Conservation (phyloP, 1,140 invertebrate genomes). For the Brachionus angularis region DNA sequence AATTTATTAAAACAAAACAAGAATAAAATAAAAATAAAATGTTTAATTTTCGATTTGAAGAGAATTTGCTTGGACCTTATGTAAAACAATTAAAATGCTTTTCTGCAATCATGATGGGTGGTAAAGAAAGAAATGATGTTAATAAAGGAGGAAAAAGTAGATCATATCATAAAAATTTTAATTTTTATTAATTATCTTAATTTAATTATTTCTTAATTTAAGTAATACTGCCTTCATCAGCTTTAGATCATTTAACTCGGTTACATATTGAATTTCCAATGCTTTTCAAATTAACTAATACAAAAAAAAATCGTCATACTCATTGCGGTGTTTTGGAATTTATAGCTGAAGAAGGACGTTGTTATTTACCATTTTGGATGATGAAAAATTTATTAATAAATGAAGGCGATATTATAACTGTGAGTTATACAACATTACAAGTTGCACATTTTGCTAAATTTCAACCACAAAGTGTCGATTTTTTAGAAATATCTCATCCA, state of each 20-base stretch:
- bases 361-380: slow-evolving; percentile 99
- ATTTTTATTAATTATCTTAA: not conserved
- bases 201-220: not conserved
- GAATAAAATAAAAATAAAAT: no score
- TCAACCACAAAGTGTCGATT: slow-evolving; percentile 90
- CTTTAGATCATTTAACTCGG: slow-evolving; percentile 34
- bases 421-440: slow-evolving; percentile 87
- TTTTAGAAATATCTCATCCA: slow-evolving; percentile 95
- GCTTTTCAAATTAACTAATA: slow-evolving; percentile 62
- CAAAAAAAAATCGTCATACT: slow-evolving; percentile 75
- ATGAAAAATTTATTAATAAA: slow-evolving; percentile 88
- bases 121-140: slow-evolving; percentile 36
- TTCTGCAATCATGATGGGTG: slow-evolving; percentile 24
- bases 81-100: slow-evolving; percentile 39
- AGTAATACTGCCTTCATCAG: slow-evolving; percentile 40
- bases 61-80: slow-evolving; percentile 12
- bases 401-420: slow-evolving; percentile 77
- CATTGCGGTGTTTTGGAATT: slow-evolving; percentile 98
- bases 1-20: no score
- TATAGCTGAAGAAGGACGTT: slow-evolving; percentile 95
- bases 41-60: slow-evolving; percentile 10
- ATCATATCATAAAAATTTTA: not conserved
- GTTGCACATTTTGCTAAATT: slow-evolving; percentile 96
- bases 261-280: slow-evolving; percentile 44
- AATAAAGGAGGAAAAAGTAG: slow-evolving; percentile 44